Conservation (phyloP, 2,888 invertebrate genomes). For the Desoria tigrina region DNA sequence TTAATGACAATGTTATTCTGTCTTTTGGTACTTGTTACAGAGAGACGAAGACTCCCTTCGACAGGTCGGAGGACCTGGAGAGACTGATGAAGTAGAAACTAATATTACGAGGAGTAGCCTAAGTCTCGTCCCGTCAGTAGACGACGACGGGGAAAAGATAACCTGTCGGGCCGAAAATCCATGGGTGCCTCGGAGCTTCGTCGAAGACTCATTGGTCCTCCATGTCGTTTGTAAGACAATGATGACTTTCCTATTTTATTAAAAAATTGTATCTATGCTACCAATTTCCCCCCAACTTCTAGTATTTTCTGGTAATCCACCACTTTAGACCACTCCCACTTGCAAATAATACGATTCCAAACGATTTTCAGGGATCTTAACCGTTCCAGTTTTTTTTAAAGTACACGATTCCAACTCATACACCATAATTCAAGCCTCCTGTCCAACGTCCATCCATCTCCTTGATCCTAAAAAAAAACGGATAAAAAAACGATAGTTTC, state of each 20-base stretch:
- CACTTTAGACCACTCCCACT: no score
- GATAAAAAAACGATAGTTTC: no score
- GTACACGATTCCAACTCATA: no score
- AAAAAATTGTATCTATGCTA: no score
- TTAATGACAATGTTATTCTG: not conserved
- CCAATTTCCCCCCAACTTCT: no score
- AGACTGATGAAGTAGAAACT: conserved; percentile 63
- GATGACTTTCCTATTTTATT: conserved; percentile 22
- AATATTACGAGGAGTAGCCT: conserved; percentile 82
- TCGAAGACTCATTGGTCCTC: conserved; percentile 83
- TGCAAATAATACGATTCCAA: no score
- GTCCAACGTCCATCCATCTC: no score
- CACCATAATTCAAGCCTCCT: no score
- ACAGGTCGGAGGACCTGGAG: conserved; percentile 27
- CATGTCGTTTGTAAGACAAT: conserved; percentile 80
- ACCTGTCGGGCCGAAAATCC: conserved; percentile 89
- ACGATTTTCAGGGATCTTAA: no score
- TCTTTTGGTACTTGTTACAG: conserved; percentile 21
- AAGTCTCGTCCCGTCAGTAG: conserved; percentile 80
- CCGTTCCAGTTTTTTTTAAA: no score
- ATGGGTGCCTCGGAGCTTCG: conserved; percentile 76
- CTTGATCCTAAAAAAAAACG: no score
- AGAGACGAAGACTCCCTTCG: conserved; percentile 40
- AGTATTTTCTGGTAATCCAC: no score
- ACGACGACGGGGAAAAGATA: conserved; percentile 85